A percentile compares a stretch with the other conserved stretches of the same genome.
Conservation (phyloP, 2,113 vertebrate species). For the Casuarius casuarius region DNA sequence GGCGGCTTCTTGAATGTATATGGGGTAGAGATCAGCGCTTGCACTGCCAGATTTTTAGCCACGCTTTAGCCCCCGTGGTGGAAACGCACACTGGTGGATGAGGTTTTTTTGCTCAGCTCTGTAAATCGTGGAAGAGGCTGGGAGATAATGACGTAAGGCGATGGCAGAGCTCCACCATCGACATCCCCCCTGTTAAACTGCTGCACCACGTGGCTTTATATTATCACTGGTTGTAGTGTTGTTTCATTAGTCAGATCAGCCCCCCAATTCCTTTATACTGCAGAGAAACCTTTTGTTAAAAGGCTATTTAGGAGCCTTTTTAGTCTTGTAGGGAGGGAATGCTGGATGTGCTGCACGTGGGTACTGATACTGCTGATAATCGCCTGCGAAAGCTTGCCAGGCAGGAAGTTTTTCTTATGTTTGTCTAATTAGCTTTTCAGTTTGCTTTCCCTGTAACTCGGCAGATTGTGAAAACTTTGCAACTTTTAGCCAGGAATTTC, state of each 20-base stretch:
- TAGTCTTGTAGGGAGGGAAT: not conserved
- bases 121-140: not conserved
- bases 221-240: not conserved
- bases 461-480: not conserved
- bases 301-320: not conserved
- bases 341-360: not conserved
- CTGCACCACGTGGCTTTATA: rapidly evolving
- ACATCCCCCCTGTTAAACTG: not conserved
- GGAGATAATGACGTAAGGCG: not conserved
- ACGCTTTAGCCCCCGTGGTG: not conserved
- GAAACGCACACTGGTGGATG: rapidly evolving
- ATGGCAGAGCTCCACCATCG: not conserved
- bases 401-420: constrained; percentile 36
- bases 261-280: not conserved
- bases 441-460: constrained; percentile 21
- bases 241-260: not conserved
- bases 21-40: not conserved
- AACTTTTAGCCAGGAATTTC: not conserved
- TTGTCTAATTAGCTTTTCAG: constrained; percentile 8
- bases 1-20: rapidly evolving
- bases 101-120: not conserved
- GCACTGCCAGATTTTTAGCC: not conserved
- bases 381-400: not conserved
- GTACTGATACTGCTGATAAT: not conserved
- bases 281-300: not conserved